Evolutionary conservation across 2,797 vertebrate genomes (phyloP), one percentile per base, ranked within the genome.

Genomic region (Thunnus albacares): DNA sequence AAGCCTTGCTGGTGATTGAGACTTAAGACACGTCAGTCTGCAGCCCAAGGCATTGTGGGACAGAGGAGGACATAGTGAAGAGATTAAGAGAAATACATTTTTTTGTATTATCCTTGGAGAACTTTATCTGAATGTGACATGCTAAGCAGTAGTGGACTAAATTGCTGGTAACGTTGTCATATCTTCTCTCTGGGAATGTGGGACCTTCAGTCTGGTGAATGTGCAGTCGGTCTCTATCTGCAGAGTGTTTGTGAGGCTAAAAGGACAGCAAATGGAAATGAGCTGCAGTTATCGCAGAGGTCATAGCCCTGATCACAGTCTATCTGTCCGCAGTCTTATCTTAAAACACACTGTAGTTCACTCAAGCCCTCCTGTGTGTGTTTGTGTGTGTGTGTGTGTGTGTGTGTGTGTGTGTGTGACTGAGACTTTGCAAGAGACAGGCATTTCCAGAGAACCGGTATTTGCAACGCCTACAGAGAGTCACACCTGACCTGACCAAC

Each of bases 221-320:
- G 53, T 74, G 68, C 70, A 78, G 73, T 70, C 64, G 18, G 80
- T 80, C 77, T 84, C 66, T 86, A 80, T 91, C 84, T 87, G 83
- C 63, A 33, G 61, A 30, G 64, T 41, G 64, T 70, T 59, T 61
- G 77, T 47, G 59, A 63, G 51, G 75, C 83, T 80, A 79, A 87
- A 85, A 91, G 87, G 88, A 82, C 88, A 13, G 72, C 22, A 41
- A 79, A 92, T 89, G 85, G 85, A 88, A 89, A 89, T 84, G 86
- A 90, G 83, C 84, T 60, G 77, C 14, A 28, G 80, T 90, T 90
- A 87, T 87, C 83, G 6, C 45, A 13, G 74, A 90, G 89, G 90
- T 89, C 64, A 60, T 57, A 70, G 75, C 71, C 83, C 79, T 74
- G 88, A 91, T 91, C 85, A 87, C 85, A 75, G 81, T 83, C 76